These are phyloP conservation scores for Lerema accius DNA, from an alignment of 1,140 invertebrate genomes.

Conservation along the genomic window DNA sequence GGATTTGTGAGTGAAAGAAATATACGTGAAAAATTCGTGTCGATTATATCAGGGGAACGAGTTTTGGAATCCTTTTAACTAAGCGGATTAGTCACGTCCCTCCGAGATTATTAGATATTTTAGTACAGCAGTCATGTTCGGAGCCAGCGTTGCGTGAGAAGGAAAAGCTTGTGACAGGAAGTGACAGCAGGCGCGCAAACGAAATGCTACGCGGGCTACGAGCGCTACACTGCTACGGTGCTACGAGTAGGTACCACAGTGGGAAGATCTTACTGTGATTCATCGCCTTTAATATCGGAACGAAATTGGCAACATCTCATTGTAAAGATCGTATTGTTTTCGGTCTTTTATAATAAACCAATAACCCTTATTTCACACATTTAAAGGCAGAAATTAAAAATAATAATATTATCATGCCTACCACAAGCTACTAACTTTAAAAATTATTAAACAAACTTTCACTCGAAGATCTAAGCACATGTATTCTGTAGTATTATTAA, in stretches of 20 bases:
- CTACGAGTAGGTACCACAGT: too few species aligned
- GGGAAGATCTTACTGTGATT: not conserved
- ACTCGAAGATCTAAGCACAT: too few species aligned
- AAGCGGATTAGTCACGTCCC: constrained; percentile 65
- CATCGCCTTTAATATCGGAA: not conserved
- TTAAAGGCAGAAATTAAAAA: too few species aligned
- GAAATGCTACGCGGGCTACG: constrained; percentile 37
- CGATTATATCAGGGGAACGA: constrained; percentile 72
- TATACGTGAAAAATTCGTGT: constrained; percentile 80
- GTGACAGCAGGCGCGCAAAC: constrained; percentile 51
- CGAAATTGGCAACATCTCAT: too few species aligned
- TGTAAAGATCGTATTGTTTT: too few species aligned
- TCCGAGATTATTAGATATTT: constrained; percentile 46
- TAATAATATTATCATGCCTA: too few species aligned
- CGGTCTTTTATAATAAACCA: too few species aligned
- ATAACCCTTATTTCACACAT: too few species aligned
- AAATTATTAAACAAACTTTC: too few species aligned
- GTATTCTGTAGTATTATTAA: too few species aligned
- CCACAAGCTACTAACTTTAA: too few species aligned
- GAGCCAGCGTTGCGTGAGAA: constrained; percentile 41
- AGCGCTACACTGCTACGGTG: constrained; percentile 37
- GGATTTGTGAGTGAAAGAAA: constrained; percentile 81
- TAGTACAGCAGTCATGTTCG: constrained; percentile 40
- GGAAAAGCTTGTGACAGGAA: constrained; percentile 63
- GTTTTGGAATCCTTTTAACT: constrained; percentile 62